These are phyloP conservation scores for Quadroppia sp. DNA, from an alignment of 2,888 invertebrate genomes.

Conservation along the genomic window DNA sequence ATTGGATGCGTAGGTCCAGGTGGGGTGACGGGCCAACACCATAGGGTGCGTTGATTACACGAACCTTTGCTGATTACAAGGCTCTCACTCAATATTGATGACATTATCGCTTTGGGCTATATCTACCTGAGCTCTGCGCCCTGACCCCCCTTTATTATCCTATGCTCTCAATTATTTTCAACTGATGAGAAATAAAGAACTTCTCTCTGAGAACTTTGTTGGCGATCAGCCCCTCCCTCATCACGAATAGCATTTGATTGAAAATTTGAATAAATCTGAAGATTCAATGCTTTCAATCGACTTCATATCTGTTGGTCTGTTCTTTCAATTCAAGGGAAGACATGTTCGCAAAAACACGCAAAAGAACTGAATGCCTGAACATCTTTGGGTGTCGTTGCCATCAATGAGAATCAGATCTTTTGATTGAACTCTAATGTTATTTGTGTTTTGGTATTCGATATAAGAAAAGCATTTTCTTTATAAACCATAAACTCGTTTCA, in stretches of 20 bases:
- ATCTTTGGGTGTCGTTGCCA: not conserved
- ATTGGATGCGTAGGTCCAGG: constrained; percentile 21
- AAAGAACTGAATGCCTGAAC: not conserved
- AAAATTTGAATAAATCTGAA: constrained; percentile 7
- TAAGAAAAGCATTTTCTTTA: not conserved
- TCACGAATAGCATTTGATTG: constrained; percentile 20
- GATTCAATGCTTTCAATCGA: constrained; percentile 15
- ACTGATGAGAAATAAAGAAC: constrained; percentile 31
- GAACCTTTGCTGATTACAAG: constrained; percentile 32
- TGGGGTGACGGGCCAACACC: constrained; percentile 30
- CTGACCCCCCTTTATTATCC: constrained; percentile 27
- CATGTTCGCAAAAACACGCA: constrained; percentile 5
- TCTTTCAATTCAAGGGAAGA: not conserved
- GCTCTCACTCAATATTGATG: constrained; percentile 33
- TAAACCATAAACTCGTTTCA: not conserved
- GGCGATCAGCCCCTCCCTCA: constrained; percentile 18
- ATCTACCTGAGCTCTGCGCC: too few relatives aligned
- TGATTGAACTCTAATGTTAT: not conserved
- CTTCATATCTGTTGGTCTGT: not conserved
- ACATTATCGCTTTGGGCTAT: constrained; percentile 17
- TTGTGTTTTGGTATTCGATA: not conserved
- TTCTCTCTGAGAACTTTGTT: constrained; percentile 24
- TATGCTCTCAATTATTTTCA: constrained; percentile 28
- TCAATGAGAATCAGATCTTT: not conserved
- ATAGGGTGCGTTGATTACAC: constrained; percentile 31